A percentile compares a stretch with the other conserved stretches of the same genome.
Evolutionary conservation across 2,797 vertebrate species (phyloP).

Genomic region (Enteromius trimaculatus): DNA sequence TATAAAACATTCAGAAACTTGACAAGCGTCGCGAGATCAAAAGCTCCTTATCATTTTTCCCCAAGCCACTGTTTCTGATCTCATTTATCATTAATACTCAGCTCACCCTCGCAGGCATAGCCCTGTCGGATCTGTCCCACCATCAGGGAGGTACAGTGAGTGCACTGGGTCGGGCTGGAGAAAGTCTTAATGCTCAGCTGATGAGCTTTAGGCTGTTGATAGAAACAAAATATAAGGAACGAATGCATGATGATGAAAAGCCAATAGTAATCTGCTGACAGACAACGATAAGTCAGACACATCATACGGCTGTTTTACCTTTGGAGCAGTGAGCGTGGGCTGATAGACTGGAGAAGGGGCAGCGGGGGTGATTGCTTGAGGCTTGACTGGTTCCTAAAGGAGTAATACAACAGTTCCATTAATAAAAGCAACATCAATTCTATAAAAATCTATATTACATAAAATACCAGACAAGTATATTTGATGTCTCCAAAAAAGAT

Average conservation of each 20-base stretch:
- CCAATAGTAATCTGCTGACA: background rate
- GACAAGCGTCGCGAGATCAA: background rate
- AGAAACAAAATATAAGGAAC: slow-evolving; percentile 21
- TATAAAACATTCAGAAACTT: background rate
- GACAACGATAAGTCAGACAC: background rate
- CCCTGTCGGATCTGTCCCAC: slow-evolving; percentile 94
- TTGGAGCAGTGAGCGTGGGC: slow-evolving; percentile 70
- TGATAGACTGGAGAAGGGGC: slow-evolving; percentile 68
- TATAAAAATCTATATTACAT: background rate
- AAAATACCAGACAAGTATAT: background rate
- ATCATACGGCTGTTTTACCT: slow-evolving; percentile 64
- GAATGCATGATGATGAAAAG: slow-evolving; percentile 2
- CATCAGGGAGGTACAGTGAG: slow-evolving; percentile 97
- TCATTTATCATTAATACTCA: background rate
- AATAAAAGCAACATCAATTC: background rate
- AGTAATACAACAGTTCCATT: slow-evolving; percentile 17
- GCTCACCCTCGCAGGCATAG: slow-evolving; percentile 92
- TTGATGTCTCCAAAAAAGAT: background rate
- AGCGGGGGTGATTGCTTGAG: slow-evolving; percentile 46
- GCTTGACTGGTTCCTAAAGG: slow-evolving; percentile 71
- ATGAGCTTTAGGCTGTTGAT: slow-evolving; percentile 91
- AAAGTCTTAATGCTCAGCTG: slow-evolving; percentile 95
- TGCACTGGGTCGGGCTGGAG: slow-evolving; percentile 92
- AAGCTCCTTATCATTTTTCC: background rate
- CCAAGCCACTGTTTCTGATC: background rate